Conservation (phyloP, 2,888 invertebrate genomes). For the Limulus polyphemus region DNA sequence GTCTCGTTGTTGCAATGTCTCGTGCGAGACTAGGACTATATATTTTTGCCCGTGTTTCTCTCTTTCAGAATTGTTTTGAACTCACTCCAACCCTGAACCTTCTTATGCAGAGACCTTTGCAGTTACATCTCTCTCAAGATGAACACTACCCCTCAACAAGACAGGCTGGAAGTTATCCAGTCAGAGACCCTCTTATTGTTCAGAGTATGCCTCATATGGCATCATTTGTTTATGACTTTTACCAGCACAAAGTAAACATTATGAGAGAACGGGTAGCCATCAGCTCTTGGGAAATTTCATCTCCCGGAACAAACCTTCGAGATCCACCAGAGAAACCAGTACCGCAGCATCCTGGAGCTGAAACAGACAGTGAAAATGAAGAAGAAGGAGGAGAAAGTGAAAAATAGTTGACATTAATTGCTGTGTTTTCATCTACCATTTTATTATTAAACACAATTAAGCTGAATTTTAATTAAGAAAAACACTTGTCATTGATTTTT, state of each 20-base stretch:
- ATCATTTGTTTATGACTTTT: slow-evolving; percentile 84
- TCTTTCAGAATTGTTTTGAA: slow-evolving; percentile 95
- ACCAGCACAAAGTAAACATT: slow-evolving; percentile 58
- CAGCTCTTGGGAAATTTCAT: too few species aligned
- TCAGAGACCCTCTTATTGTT: slow-evolving; percentile 44
- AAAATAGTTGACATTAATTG: too few species aligned
- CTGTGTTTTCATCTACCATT: too few species aligned
- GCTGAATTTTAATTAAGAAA: too few species aligned
- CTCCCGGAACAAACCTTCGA: too few species aligned
- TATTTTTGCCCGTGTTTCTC: slow-evolving; percentile 77
- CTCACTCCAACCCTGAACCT: slow-evolving; percentile 88
- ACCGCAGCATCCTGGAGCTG: too few species aligned
- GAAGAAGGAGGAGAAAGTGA: too few species aligned
- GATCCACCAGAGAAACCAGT: too few species aligned
- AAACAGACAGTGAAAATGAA: too few species aligned
- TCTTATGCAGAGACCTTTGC: slow-evolving; percentile 64
- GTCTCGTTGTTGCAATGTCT: slow-evolving; percentile 95
- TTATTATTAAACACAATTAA: too few species aligned
- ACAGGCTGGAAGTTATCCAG: slow-evolving; percentile 31
- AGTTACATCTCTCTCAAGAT: slow-evolving; percentile 62
- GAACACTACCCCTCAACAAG: slow-evolving; percentile 59
- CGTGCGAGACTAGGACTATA: slow-evolving; percentile 92
- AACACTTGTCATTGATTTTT: too few species aligned
- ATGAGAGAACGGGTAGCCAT: slow-evolving; percentile 35
- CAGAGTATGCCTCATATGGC: slow-evolving; percentile 91